phyloP scores from a whole-genome alignment of 2,113 vertebrate species.

The Hirundichthys speculiger region DNA sequence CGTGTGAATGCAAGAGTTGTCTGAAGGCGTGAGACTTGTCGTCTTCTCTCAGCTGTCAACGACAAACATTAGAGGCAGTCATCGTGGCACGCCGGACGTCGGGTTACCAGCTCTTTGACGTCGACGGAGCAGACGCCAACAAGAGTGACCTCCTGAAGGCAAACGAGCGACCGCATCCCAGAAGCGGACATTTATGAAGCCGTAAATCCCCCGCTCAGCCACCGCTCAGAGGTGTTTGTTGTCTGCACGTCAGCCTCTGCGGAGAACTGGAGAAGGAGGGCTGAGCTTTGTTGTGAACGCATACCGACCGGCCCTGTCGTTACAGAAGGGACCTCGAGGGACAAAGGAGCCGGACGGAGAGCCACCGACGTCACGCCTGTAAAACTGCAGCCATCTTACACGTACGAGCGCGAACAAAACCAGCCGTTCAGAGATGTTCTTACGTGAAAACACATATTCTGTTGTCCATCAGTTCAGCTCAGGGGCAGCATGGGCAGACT shows the following conservation, averaged over 20 bases:
- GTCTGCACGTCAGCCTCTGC: slow-evolving; percentile 11
- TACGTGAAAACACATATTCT: too few species aligned
- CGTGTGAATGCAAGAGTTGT: slow-evolving; percentile 26
- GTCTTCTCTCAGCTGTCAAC: too few species aligned
- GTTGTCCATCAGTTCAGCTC: too few species aligned
- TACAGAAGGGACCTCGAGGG: slow-evolving; percentile 6
- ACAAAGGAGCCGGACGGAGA: too few species aligned
- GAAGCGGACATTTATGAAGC: slow-evolving; percentile 49
- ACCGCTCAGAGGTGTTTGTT: slow-evolving; percentile 2
- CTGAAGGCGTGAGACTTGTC: slow-evolving; percentile 37
- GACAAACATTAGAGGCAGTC: background rate
- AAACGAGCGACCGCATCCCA: slow-evolving; percentile 20
- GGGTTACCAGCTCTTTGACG: slow-evolving; percentile 1
- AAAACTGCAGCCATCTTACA: background rate
- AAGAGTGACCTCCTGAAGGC: slow-evolving; percentile 13
- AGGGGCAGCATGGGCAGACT: too few species aligned
- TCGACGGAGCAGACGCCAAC: slow-evolving; percentile 26
- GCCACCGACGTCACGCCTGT: background rate
- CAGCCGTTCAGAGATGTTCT: too few species aligned
- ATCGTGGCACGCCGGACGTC: background rate
- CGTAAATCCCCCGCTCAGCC: slow-evolving; percentile 45
- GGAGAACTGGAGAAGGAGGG: slow-evolving; percentile 31
- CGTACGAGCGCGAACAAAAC: too few species aligned
- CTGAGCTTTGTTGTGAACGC: slow-evolving; percentile 40
- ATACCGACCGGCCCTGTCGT: slow-evolving; percentile 39